Evolutionary conservation across 2,797 vertebrate genomes (phyloP), one percentile per base, ranked within the genome.

Genomic region (Tapera naevia): DNA sequence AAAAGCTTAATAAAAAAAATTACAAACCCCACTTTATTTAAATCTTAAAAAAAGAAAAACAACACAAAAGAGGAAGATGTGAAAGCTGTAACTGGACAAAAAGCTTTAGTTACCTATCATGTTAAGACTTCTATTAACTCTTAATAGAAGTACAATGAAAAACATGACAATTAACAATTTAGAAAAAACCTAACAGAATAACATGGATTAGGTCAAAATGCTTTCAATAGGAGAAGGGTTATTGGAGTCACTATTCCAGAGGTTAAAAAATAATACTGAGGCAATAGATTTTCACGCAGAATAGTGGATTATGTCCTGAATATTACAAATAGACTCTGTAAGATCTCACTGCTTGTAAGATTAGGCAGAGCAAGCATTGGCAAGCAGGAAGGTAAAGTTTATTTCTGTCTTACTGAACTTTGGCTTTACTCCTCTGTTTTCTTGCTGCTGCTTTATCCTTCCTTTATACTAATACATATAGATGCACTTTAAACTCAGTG

Each of bases 161-260:
- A 56, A 22, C 17, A 23, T 80, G 35, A 53, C 37, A 75, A 10
- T 66, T 83, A 91, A 37, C 28, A 79, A 16, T 43, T 73, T 58
- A 32, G 28, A 23, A 74, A 54, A 86, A 80, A 54, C 17, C 7
- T 39, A 51, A 62, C 30, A 73, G 15, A 75, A 41, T 94, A 67
- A 45, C 66, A 27, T 23, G 17, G 69, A 32, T 86, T 78, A 71
- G 73, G 75, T 82, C 80, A 56, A 39, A 62, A 27, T 6, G 12
- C 33, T 93, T 67, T 37, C 43, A 35, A 33, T 41, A 65, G 37
- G 45, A 88, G 80, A 37, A 18, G 64, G 35, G 17, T 79, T 33
- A 13, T 17, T 86, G 30, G n/a, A 75, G 72, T 85, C 86, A 54
- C 56, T 84, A 11, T 92, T 93, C n/a, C 46, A 51, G 62, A 81